A percentile compares a stretch with the other conserved stretches of the same genome.
Conservation (phyloP, 2,888 invertebrate genomes). For the Nezara viridula region DNA sequence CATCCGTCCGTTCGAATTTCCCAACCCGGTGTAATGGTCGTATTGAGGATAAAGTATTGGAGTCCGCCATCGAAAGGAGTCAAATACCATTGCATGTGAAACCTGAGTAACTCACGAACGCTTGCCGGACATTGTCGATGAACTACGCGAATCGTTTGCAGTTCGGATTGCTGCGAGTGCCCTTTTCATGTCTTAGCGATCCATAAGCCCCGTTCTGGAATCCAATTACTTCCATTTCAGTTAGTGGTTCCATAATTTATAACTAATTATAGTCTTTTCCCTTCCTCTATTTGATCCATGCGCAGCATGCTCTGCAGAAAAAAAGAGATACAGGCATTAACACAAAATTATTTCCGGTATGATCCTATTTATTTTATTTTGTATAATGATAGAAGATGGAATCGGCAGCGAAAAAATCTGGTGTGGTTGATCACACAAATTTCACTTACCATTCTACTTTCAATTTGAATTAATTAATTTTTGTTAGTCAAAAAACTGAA, state of each 20-base stretch:
- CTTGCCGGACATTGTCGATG: neutral
- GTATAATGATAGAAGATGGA: too few species aligned
- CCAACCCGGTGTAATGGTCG: neutral
- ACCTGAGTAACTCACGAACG: neutral
- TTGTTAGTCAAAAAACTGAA: too few species aligned
- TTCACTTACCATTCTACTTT: too few species aligned
- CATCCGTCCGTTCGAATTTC: conserved; percentile 26
- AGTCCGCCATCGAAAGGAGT: neutral
- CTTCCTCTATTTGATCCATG: too few species aligned
- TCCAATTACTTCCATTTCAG: neutral
- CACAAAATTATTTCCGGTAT: too few species aligned
- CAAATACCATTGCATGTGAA: conserved; percentile 1
- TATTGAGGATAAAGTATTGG: conserved; percentile 9
- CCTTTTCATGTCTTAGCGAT: neutral
- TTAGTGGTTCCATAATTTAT: neutral
- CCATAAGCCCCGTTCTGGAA: neutral
- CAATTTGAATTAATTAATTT: too few species aligned
- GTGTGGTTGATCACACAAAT: too few species aligned
- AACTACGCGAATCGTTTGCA: neutral
- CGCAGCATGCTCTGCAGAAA: too few species aligned
- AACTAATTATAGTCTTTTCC: neutral
- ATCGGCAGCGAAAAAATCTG: too few species aligned
- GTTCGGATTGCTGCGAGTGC: neutral
- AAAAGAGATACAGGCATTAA: too few species aligned
- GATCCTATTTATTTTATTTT: too few species aligned